A percentile compares a stretch with the other conserved stretches of the same genome.
Evolutionary conservation across 2,888 invertebrate species (phyloP).

Genomic region (Helleia helle): DNA sequence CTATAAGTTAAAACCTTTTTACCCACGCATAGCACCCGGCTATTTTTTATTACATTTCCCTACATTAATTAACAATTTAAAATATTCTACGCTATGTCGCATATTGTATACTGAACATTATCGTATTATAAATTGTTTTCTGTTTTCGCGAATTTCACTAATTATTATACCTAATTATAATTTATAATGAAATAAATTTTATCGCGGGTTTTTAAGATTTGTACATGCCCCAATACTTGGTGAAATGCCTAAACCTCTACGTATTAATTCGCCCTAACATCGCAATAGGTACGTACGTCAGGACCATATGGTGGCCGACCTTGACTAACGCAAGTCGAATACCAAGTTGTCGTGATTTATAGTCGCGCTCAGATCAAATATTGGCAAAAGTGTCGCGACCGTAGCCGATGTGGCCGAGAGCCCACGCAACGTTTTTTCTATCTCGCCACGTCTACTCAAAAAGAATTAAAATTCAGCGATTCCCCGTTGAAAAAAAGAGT

Average conservation of each 20-base stretch:
- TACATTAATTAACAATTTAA: background rate
- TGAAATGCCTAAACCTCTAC: too few species aligned
- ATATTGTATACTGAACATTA: too few species aligned
- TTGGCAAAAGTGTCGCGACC: slow-evolving; percentile 21
- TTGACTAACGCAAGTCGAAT: slow-evolving; percentile 49
- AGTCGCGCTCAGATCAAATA: slow-evolving; percentile 33
- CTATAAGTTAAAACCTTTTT: slow-evolving; percentile 59
- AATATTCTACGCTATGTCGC: too few species aligned
- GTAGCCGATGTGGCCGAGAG: slow-evolving; percentile 26
- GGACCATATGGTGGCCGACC: slow-evolving; percentile 40
- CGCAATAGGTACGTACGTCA: slow-evolving; percentile 9
- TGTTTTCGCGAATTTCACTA: too few species aligned
- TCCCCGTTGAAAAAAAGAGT: slow-evolving; percentile 72
- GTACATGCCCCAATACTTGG: too few species aligned
- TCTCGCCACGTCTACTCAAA: slow-evolving; percentile 37
- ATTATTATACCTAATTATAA: too few species aligned
- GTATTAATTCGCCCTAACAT: background rate
- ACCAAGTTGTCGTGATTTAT: slow-evolving; percentile 42
- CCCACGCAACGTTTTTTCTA: slow-evolving; percentile 19
- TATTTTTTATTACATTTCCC: slow-evolving; percentile 30
- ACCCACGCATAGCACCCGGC: slow-evolving; percentile 43
- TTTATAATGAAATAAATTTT: too few species aligned
- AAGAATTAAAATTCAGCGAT: slow-evolving; percentile 68
- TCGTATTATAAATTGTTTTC: too few species aligned
- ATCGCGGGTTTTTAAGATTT: too few species aligned